phyloP scores from a whole-genome alignment of 2,113 vertebrate species.

The Chaetorhynchus papuensis region DNA sequence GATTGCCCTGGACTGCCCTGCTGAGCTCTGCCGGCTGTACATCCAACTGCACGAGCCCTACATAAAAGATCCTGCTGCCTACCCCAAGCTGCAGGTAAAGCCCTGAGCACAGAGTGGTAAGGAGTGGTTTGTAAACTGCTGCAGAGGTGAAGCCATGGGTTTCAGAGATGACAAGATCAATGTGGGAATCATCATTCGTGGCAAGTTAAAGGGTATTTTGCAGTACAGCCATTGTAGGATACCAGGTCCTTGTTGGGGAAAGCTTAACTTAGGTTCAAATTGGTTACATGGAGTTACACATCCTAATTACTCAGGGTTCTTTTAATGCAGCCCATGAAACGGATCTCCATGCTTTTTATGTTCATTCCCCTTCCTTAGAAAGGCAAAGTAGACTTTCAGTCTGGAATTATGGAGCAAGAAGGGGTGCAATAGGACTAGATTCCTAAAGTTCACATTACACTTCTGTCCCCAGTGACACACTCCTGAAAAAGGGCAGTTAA shows the following conservation, averaged over 20 bases:
- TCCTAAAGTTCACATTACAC: background rate
- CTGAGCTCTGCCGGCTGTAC: constrained; percentile 82
- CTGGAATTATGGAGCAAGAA: background rate
- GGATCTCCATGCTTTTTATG: background rate
- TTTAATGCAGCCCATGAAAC: background rate
- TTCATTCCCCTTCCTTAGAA: background rate
- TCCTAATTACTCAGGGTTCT: background rate
- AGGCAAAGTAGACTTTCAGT: background rate
- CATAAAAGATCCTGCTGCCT: constrained; percentile 88
- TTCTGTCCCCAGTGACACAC: background rate
- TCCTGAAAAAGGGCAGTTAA: background rate
- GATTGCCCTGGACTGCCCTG: constrained; percentile 88
- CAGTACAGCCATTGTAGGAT: no score
- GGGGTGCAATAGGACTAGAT: background rate
- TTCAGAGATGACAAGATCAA: background rate
- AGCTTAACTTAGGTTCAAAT: background rate
- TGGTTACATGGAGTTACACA: background rate
- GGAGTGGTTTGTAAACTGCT: background rate
- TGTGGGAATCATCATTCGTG: background rate
- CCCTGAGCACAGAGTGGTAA: background rate
- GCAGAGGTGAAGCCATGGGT: background rate
- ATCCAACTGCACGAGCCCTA: constrained; percentile 86
- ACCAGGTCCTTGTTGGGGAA: background rate
- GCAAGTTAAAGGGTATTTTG: background rate
- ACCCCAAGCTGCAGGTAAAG: constrained; percentile 89